phyloP scores from a whole-genome alignment of 37 sponge, comb jelly and placozoan species.

The Hexactinellida sp. region DNA sequence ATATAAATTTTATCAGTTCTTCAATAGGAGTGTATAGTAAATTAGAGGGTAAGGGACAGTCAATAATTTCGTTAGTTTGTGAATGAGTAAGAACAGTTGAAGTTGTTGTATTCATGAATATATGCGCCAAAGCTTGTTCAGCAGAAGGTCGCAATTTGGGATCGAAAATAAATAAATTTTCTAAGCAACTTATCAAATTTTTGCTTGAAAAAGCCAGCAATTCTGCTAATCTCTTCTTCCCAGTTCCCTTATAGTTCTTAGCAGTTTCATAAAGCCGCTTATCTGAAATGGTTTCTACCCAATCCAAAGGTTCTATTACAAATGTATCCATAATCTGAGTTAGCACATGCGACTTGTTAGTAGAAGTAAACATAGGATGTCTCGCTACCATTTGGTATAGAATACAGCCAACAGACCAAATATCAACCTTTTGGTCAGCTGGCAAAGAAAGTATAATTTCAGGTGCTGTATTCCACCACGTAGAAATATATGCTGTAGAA shows the following conservation, averaged over 20 bases:
- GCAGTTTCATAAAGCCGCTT: not conserved
- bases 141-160: not conserved
- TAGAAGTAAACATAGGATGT: not conserved
- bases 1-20: not conserved
- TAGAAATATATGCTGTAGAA: not conserved
- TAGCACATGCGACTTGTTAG: not conserved
- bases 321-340: not conserved
- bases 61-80: not conserved
- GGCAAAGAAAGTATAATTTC: not conserved
- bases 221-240: not conserved
- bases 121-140: not conserved
- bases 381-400: not conserved
- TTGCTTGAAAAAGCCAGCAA: not conserved
- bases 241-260: not conserved
- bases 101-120: not conserved
- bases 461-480: not conserved
- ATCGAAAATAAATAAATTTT: not conserved
- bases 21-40: not conserved
- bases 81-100: too few species aligned
- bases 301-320: not conserved
- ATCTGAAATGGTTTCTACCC: not conserved
- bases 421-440: not conserved
- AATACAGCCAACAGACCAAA: slow-evolving; percentile 12
- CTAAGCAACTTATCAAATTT: not conserved
- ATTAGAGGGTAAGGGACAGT: not conserved